phyloP scores from a whole-genome alignment of 2,797 vertebrate genomes.

The Decapterus maruadsi region DNA sequence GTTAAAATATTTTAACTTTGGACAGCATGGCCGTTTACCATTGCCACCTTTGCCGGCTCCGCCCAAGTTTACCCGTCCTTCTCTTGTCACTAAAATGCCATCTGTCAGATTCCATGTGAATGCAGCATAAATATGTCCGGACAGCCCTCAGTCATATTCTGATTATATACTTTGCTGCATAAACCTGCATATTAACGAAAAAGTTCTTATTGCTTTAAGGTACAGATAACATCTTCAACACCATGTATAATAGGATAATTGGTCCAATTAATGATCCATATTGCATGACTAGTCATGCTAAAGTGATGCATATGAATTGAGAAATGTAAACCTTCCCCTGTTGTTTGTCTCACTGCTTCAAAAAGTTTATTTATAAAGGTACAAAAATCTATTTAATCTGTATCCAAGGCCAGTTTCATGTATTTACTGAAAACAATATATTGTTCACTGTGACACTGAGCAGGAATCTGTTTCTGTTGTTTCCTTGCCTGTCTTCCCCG shows the following conservation, averaged over 20 bases:
- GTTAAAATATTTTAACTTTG: too few relatives aligned
- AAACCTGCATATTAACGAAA: constrained; percentile 26
- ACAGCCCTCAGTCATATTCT: too few relatives aligned
- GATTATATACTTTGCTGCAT: too few relatives aligned
- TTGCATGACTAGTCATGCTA: neutral
- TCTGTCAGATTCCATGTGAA: too few relatives aligned
- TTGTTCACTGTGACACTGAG: neutral
- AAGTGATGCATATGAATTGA: neutral
- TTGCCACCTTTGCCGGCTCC: too few relatives aligned
- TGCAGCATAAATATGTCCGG: too few relatives aligned
- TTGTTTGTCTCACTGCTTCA: too few relatives aligned
- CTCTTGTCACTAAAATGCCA: too few relatives aligned
- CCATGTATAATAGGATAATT: neutral
- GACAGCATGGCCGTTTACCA: too few relatives aligned
- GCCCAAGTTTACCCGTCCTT: too few relatives aligned
- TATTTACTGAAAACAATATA: neutral
- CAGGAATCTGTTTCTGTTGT: neutral
- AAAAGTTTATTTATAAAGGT: neutral
- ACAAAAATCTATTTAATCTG: neutral
- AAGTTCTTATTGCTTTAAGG: neutral
- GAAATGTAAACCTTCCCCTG: neutral
- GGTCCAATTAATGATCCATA: neutral
- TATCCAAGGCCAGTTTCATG: neutral
- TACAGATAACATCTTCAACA: too few relatives aligned
- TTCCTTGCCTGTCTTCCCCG: neutral